phyloP scores from a whole-genome alignment of 1,140 invertebrate species.

The Paralvinella palmiformis region DNA sequence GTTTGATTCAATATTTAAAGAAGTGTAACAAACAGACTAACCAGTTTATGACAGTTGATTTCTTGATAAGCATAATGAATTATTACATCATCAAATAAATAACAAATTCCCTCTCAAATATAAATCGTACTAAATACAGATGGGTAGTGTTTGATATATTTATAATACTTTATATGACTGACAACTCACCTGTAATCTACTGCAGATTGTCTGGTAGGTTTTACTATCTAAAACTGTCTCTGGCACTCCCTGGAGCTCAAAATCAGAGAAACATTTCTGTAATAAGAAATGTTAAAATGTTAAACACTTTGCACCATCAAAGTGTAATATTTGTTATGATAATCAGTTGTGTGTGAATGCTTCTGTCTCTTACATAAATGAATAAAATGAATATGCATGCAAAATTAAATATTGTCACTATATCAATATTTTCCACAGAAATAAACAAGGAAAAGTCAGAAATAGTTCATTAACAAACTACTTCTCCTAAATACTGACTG shows the following conservation, averaged over 20 bases:
- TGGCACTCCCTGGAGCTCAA: constrained; percentile 96
- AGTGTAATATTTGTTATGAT: too few species aligned
- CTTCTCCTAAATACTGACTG: background rate
- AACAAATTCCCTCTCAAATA: background rate
- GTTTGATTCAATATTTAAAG: background rate
- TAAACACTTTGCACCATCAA: too few species aligned
- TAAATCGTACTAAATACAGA: background rate
- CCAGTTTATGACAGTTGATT: background rate
- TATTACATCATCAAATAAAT: background rate
- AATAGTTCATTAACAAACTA: background rate
- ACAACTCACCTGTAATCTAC: constrained; percentile 94
- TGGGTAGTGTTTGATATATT: background rate
- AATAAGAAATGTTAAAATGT: constrained; percentile 45
- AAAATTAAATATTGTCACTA: too few species aligned
- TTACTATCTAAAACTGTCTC: constrained; percentile 97
- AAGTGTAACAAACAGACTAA: background rate
- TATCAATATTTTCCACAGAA: too few species aligned
- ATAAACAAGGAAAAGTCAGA: too few species aligned
- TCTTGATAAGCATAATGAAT: background rate
- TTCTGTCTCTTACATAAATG: too few species aligned
- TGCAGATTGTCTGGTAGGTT: constrained; percentile 86
- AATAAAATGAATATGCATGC: too few species aligned
- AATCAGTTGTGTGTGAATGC: too few species aligned
- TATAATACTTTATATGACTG: too few species aligned
- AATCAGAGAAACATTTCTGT: constrained; percentile 97